A percentile compares a stretch with the other conserved stretches of the same genome.
phyloP scores from a whole-genome alignment of 2,888 invertebrate genomes.

The Drosophila planitibia region DNA sequence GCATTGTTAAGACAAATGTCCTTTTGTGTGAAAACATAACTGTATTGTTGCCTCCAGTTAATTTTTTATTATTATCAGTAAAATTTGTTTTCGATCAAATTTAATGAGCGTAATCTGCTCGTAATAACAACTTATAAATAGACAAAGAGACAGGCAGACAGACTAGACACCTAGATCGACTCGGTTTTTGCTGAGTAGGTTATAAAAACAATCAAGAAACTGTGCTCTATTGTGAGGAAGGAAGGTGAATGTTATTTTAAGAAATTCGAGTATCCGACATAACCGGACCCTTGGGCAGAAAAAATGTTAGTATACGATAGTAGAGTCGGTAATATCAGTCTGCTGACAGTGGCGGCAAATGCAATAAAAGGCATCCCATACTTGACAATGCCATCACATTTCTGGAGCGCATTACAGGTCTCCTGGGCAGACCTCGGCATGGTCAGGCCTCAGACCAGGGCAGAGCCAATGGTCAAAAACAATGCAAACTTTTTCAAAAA shows the following conservation, averaged over 20 bases:
- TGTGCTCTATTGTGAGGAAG: neutral
- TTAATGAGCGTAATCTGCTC: neutral
- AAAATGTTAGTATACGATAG: neutral
- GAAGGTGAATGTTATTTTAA: neutral
- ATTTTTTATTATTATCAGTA: neutral
- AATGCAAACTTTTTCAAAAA: constrained; percentile 36
- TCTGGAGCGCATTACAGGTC: constrained; percentile 22
- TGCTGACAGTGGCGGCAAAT: constrained; percentile 35
- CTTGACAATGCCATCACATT: constrained; percentile 1
- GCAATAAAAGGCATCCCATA: constrained; percentile 34
- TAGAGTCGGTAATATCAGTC: too few relatives aligned
- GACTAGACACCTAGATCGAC: neutral
- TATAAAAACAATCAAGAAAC: neutral
- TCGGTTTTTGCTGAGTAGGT: neutral
- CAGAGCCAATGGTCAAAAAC: constrained; percentile 30
- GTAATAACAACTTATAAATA: neutral
- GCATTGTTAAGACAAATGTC: constrained; percentile 34
- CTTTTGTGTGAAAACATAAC: neutral
- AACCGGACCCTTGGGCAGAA: constrained; percentile 11
- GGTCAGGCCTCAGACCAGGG: constrained; percentile 27
- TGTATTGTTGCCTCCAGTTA: constrained; percentile 25
- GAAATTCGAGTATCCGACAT: too few relatives aligned
- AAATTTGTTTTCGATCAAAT: neutral
- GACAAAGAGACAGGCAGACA: neutral
- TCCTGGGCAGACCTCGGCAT: neutral